A percentile compares a stretch with the other conserved stretches of the same genome.
These are phyloP conservation scores for Mesocentrotus franciscanus DNA, from an alignment of 53 echinoderm and acorn worm species.

Conservation along the genomic window DNA sequence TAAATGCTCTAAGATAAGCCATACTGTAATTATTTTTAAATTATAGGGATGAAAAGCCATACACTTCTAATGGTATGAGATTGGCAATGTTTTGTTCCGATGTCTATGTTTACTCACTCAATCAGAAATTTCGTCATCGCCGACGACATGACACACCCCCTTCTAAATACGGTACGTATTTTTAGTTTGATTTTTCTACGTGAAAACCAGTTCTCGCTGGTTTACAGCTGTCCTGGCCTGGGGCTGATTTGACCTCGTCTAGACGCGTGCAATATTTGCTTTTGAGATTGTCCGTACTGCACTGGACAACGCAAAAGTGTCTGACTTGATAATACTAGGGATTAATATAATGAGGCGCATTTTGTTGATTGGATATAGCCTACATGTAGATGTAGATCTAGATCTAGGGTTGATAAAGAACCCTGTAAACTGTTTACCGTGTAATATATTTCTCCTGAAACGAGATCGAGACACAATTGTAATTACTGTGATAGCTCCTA, in stretches of 20 bases:
- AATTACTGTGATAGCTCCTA: no score
- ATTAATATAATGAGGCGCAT: no score
- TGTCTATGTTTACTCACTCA: background rate
- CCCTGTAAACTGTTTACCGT: no score
- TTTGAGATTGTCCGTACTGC: background rate
- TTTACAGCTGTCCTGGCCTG: background rate
- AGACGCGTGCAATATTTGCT: background rate
- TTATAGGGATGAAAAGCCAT: background rate
- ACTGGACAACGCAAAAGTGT: no score
- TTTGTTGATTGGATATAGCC: no score
- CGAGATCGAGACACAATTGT: no score
- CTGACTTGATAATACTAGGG: no score
- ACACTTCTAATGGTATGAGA: background rate
- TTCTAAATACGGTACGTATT: conserved; percentile 37
- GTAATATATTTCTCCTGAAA: no score
- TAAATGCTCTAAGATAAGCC: no score
- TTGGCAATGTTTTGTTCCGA: conserved; percentile 14
- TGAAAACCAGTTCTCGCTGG: conserved; percentile 32
- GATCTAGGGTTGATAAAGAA: no score
- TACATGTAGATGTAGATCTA: no score
- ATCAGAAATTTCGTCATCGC: background rate
- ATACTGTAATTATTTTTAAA: no score
- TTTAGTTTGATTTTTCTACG: background rate
- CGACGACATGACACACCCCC: conserved; percentile 48
- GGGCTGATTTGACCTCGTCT: background rate